phyloP scores from a whole-genome alignment of 1,140 invertebrate species.

The Bilobella aurantiaca region DNA sequence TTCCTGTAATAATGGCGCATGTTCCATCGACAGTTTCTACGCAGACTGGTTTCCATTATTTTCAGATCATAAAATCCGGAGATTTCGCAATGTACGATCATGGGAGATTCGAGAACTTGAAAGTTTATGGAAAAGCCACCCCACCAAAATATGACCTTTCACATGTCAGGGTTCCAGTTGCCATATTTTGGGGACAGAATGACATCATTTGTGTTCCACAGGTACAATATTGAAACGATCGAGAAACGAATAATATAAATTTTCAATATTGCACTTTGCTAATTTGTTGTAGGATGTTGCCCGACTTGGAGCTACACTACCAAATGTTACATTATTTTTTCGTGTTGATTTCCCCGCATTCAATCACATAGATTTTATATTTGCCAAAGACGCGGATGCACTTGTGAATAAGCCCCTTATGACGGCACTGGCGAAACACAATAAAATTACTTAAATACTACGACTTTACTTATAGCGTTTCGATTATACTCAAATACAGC shows the following conservation, averaged over 20 bases:
- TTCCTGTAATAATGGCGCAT: constrained; percentile 20
- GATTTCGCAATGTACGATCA: constrained; percentile 41
- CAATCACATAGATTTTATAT: constrained; percentile 62
- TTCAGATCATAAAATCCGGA: constrained; percentile 35
- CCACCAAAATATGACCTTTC: constrained; percentile 54
- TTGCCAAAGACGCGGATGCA: constrained; percentile 47
- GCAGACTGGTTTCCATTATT: constrained; percentile 43
- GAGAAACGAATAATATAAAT: neutral
- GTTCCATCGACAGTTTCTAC: constrained; percentile 30
- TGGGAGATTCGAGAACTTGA: constrained; percentile 37
- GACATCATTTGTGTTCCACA: constrained; percentile 44
- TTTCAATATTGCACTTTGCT: neutral
- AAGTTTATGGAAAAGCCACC: constrained; percentile 11
- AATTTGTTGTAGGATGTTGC: constrained; percentile 42
- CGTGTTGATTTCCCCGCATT: constrained; percentile 50
- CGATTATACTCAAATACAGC: too few species aligned
- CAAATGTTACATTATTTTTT: constrained; percentile 42
- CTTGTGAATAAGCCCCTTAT: constrained; percentile 46
- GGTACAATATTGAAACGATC: constrained; percentile 11
- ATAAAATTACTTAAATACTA: too few species aligned
- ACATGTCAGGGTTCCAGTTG: constrained; percentile 50
- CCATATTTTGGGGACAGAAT: constrained; percentile 52
- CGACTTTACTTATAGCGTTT: too few species aligned
- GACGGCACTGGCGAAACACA: neutral
- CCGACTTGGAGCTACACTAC: constrained; percentile 42